phyloP scores from a whole-genome alignment of 2,113 vertebrate genomes.

The Apteryx mantelli region DNA sequence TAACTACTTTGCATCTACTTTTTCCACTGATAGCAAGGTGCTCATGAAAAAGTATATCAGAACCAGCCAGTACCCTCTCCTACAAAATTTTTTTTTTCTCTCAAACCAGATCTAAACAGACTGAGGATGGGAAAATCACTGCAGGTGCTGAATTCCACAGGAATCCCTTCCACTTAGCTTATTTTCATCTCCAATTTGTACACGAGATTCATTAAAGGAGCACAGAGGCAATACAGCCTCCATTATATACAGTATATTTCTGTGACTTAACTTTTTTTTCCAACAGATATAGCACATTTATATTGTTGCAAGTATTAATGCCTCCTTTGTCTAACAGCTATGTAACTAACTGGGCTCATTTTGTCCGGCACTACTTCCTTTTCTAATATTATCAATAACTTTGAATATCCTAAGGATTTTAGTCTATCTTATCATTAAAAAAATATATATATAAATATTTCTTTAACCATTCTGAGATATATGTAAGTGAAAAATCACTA shows the following conservation, averaged over 20 bases:
- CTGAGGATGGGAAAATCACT: background rate
- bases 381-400: background rate
- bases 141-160: background rate
- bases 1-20: background rate
- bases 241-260: accelerated
- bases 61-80: background rate
- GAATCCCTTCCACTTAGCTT: background rate
- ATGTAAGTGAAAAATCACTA: background rate
- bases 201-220: background rate
- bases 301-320: background rate
- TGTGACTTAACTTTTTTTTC: background rate
- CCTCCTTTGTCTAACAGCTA: background rate
- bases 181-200: background rate
- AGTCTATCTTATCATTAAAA: background rate
- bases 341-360: background rate
- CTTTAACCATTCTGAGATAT: background rate
- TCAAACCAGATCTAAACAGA: background rate
- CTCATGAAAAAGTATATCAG: background rate
- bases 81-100: background rate
- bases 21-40: accelerated
- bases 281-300: background rate
- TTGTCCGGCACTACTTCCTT: background rate
- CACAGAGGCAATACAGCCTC: background rate
- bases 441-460: background rate
- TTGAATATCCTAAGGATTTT: background rate